Percentiles rank a stretch among this genome's conserved stretches.
These are phyloP conservation scores for Notarius quadriscutis DNA, from an alignment of 2,113 vertebrate species.

Conservation along the genomic window DNA sequence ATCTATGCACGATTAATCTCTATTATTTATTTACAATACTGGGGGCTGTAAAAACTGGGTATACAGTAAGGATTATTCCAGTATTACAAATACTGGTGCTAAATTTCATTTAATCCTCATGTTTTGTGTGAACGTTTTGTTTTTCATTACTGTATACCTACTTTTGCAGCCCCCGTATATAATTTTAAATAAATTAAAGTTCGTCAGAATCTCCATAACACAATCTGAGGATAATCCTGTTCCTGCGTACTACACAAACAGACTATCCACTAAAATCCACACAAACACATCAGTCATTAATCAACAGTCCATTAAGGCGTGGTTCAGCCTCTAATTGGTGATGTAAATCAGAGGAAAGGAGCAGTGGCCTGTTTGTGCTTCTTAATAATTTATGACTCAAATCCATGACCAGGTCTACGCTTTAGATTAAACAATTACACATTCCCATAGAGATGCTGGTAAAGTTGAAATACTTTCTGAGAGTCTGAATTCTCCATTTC, in stretches of 20 bases:
- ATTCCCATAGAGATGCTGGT: background rate
- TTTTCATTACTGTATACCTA: no score
- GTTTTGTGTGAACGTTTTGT: no score
- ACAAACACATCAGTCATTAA: constrained; percentile 21
- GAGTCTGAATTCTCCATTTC: background rate
- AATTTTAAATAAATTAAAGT: no score
- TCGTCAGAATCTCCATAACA: background rate
- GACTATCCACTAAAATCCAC: background rate
- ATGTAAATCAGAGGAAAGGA: constrained; percentile 35
- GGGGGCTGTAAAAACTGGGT: no score
- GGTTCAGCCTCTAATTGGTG: constrained; percentile 22
- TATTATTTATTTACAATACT: background rate
- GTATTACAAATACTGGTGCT: no score
- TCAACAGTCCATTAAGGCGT: constrained; percentile 37
- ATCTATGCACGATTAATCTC: background rate
- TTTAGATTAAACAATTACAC: background rate
- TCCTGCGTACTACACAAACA: background rate
- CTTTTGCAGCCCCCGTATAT: no score
- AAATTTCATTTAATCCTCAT: no score
- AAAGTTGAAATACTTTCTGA: background rate
- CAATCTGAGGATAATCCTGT: background rate
- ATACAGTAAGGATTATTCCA: no score
- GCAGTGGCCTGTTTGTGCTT: background rate
- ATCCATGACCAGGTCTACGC: background rate
- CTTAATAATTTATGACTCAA: constrained; percentile 32